Percentiles rank a stretch among this genome's conserved stretches.
These are phyloP conservation scores for Drosophila histrio DNA, from an alignment of 2,888 invertebrate genomes.

Conservation along the genomic window DNA sequence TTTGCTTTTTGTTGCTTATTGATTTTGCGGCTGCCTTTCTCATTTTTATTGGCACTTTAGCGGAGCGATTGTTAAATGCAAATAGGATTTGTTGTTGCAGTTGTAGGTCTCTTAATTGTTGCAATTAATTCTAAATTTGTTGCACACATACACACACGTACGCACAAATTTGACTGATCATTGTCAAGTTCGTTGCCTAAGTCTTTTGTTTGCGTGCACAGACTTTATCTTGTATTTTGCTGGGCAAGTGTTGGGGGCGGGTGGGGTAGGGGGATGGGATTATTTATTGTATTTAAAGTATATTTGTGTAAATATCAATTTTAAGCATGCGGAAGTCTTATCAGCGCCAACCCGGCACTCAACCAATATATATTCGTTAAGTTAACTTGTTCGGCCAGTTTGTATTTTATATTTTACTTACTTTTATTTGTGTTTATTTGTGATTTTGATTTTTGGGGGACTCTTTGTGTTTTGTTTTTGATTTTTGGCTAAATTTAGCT, in stretches of 20 bases:
- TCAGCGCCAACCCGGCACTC: conserved; percentile 46
- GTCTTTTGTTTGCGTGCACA: conserved; percentile 64
- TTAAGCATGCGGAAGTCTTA: conserved; percentile 77
- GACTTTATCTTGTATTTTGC: conserved; percentile 15
- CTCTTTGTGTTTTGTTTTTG: conserved; percentile 23
- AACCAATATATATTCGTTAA: conserved; percentile 20
- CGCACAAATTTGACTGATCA: conserved; percentile 16
- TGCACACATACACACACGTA: conserved; percentile 38
- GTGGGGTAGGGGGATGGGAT: background rate
- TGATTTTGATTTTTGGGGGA: background rate
- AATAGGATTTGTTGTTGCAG: conserved; percentile 31
- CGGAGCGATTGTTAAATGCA: conserved; percentile 38
- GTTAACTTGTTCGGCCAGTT: conserved; percentile 64
- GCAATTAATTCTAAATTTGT: conserved; percentile 64
- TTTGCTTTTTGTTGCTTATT: conserved; percentile 19
- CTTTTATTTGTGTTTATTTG: conserved; percentile 34
- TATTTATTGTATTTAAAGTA: conserved; percentile 51
- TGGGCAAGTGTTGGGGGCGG: conserved; percentile 4
- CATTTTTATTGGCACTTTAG: conserved; percentile 50
- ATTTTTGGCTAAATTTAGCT: conserved; percentile 33
- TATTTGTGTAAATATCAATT: conserved; percentile 68
- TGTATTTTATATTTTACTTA: conserved; percentile 51
- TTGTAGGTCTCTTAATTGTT: conserved; percentile 53
- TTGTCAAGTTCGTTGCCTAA: conserved; percentile 68
- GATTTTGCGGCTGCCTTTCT: conserved; percentile 61